These are phyloP conservation scores for Hyphantria cunea DNA, from an alignment of 1,140 invertebrate species.

Conservation along the genomic window DNA sequence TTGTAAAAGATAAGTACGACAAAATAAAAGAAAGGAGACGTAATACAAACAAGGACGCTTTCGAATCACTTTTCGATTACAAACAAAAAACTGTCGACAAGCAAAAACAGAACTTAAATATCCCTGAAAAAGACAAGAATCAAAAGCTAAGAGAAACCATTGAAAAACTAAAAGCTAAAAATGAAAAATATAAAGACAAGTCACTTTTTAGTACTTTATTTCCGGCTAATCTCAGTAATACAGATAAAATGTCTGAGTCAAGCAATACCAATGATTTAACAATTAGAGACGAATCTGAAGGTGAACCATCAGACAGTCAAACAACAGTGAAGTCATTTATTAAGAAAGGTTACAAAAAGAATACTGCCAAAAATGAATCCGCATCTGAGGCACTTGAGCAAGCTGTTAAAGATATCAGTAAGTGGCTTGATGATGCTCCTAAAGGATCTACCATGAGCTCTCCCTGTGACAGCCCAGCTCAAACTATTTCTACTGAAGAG, in stretches of 20 bases:
- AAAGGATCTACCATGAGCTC: conserved; percentile 88
- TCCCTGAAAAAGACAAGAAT: conserved; percentile 82
- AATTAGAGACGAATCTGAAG: conserved; percentile 53
- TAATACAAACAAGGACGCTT: conserved; percentile 76
- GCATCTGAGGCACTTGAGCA: conserved; percentile 91
- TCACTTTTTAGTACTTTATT: conserved; percentile 66
- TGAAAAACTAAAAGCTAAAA: conserved; percentile 85
- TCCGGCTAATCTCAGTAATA: conserved; percentile 44
- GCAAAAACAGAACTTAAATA: conserved; percentile 60
- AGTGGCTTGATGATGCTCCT: conserved; percentile 93
- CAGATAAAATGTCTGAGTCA: conserved; percentile 43
- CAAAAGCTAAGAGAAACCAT: conserved; percentile 83
- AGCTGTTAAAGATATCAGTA: conserved; percentile 93
- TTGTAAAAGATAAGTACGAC: conserved; percentile 83
- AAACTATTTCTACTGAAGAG: conserved; percentile 66
- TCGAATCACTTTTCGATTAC: conserved; percentile 66
- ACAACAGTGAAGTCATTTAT: conserved; percentile 53
- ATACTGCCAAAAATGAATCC: conserved; percentile 81
- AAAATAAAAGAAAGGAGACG: conserved; percentile 85
- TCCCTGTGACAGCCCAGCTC: conserved; percentile 79
- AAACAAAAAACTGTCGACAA: conserved; percentile 67
- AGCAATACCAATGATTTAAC: conserved; percentile 50
- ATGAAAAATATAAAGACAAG: conserved; percentile 81
- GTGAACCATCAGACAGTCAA: conserved; percentile 48
- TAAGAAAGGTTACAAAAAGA: conserved; percentile 61